Conservation (phyloP, 2,888 invertebrate genomes). For the Brachypterus glaber region DNA sequence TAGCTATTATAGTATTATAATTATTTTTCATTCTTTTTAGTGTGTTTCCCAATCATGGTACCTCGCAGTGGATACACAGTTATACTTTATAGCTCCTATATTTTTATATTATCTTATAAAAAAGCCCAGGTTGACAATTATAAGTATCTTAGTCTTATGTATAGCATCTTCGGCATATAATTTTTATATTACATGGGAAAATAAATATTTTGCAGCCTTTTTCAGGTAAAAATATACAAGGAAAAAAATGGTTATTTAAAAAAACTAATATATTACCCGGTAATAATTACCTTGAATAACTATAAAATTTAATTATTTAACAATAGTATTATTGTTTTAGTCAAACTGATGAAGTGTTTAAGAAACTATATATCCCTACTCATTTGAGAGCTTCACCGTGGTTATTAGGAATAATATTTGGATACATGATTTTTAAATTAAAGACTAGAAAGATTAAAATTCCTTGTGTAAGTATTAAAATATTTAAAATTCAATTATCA, state of each 20-base stretch:
- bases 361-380: slow-evolving; percentile 4
- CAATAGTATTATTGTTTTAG: slow-evolving; percentile 3
- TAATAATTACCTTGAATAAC: no score
- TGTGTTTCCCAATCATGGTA: slow-evolving; percentile 48
- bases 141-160: neutral
- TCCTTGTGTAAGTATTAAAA: no score
- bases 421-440: slow-evolving; percentile 8
- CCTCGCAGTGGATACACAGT: slow-evolving; percentile 46
- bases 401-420: slow-evolving; percentile 6
- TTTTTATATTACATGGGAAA: slow-evolving; percentile 10
- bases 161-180: neutral
- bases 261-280: no score
- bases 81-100: slow-evolving; percentile 34
- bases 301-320: no score
- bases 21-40: slow-evolving; percentile 15
- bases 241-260: no score
- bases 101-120: slow-evolving; percentile 7
- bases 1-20: no score
- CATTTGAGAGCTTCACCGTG: slow-evolving; percentile 4
- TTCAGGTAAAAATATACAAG: slow-evolving; percentile 1
- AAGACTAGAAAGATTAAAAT: slow-evolving; percentile 4
- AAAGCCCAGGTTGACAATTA: slow-evolving; percentile 11
- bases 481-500: no score
- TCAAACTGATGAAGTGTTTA: neutral
- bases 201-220: slow-evolving; percentile 19